Evolutionary conservation across 2,888 invertebrate genomes (phyloP).

Genomic region (Caenorhabditis sp.): DNA sequence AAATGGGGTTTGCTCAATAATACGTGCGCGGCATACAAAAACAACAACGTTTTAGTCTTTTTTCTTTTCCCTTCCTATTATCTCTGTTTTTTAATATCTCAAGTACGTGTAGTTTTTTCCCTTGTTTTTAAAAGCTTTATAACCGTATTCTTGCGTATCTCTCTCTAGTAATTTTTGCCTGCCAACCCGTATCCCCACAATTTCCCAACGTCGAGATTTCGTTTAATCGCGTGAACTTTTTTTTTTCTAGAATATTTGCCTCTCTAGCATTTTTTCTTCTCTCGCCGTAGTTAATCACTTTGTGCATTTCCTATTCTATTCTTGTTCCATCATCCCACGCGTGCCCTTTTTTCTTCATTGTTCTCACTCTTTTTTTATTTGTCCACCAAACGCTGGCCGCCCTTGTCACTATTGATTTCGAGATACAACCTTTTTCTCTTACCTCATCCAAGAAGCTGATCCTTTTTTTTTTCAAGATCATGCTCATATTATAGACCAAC

Average conservation of each 20-base stretch:
- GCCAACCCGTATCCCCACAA: conserved; percentile 6
- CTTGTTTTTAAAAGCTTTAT: conserved; percentile 4
- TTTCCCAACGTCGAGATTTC: conserved; percentile 40
- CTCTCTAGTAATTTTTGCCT: background rate
- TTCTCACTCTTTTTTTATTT: too few species aligned
- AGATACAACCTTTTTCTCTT: too few species aligned
- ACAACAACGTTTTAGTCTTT: background rate
- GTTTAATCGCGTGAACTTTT: conserved; percentile 16
- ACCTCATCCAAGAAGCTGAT: too few species aligned
- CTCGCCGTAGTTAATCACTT: background rate
- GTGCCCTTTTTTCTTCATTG: too few species aligned
- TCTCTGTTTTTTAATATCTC: background rate
- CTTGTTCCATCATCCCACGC: too few species aligned
- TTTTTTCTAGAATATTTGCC: background rate
- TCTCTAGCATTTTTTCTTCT: background rate
- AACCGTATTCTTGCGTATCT: background rate
- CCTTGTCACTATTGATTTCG: too few species aligned
- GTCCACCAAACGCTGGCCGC: too few species aligned
- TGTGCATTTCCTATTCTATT: background rate
- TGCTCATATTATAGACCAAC: background rate
- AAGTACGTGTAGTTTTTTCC: conserved; percentile 11
- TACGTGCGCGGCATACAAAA: background rate
- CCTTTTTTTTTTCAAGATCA: too few species aligned
- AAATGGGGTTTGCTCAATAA: conserved; percentile 34
- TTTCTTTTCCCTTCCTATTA: background rate